phyloP scores from a whole-genome alignment of 2,113 vertebrate species.

The Phalacrocorax carbo region DNA sequence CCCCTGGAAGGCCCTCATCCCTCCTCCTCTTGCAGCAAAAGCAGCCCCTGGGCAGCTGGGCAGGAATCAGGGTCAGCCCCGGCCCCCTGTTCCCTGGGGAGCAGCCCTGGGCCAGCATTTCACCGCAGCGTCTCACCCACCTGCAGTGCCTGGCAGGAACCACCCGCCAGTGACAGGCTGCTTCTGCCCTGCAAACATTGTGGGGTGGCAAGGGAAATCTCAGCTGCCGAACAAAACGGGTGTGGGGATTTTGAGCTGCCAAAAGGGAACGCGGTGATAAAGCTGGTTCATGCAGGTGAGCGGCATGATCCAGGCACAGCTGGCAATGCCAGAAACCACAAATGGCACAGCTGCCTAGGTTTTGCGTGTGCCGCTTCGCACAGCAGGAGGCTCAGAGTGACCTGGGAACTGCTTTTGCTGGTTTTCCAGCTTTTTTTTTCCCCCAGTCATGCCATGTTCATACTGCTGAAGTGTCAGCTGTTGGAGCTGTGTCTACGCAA shows the following conservation, averaged over 20 bases:
- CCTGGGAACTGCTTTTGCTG: not conserved
- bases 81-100: not conserved
- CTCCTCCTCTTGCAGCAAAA: not conserved
- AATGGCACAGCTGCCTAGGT: not conserved
- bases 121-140: accelerated
- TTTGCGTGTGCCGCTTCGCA: not conserved
- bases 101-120: not conserved
- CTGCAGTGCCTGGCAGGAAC: not conserved
- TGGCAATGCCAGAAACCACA: not conserved
- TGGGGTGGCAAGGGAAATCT: not conserved
- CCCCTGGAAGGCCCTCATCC: not conserved
- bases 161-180: accelerated
- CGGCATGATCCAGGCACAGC: accelerated
- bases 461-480: not conserved
- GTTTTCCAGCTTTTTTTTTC: not conserved
- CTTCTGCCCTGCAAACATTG: not conserved
- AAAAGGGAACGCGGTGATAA: not conserved
- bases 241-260: not conserved
- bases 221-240: not conserved
- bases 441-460: not conserved
- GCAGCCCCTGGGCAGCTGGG: not conserved
- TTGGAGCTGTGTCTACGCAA: not conserved
- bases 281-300: not conserved
- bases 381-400: not conserved
- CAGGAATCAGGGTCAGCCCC: not conserved